Percentiles rank a stretch among this genome's conserved stretches.
Evolutionary conservation across 2,113 vertebrate genomes (phyloP).

Genomic region (Hippocampus zosterae): DNA sequence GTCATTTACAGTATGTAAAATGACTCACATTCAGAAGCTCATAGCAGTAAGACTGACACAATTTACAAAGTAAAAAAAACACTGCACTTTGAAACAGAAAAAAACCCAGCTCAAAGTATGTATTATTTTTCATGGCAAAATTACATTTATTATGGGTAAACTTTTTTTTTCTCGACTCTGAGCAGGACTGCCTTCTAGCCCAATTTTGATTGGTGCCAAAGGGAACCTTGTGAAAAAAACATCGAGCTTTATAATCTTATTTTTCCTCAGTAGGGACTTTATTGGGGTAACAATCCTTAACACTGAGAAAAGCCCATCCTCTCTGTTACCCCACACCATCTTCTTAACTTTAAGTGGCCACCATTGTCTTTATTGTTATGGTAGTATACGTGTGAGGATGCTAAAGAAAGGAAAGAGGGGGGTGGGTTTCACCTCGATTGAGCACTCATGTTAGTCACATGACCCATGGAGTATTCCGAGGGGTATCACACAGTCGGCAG

Average conservation of each 20-base stretch:
- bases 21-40: no score
- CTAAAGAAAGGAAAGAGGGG: constrained; percentile 24
- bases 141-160: neutral
- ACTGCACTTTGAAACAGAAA: no score
- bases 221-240: constrained; percentile 23
- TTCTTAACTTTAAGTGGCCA: constrained; percentile 62
- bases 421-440: constrained; percentile 22
- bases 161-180: neutral
- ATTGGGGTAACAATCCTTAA: constrained; percentile 59
- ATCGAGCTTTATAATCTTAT: constrained; percentile 17
- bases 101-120: neutral
- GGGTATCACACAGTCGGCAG: constrained; percentile 24
- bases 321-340: constrained; percentile 37
- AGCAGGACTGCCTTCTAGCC: neutral
- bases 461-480: constrained; percentile 36
- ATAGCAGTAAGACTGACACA: no score
- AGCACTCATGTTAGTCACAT: constrained; percentile 49
- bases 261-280: constrained; percentile 27
- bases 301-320: constrained; percentile 58
- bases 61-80: no score
- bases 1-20: no score
- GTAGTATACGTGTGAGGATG: constrained; percentile 59
- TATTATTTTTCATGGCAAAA: neutral
- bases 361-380: constrained; percentile 57
- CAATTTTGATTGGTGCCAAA: constrained; percentile 24